Evolutionary conservation across 2,888 invertebrate genomes (phyloP), one percentile per base, ranked within the genome.

Genomic region (Amblyjoppa proteus): DNA sequence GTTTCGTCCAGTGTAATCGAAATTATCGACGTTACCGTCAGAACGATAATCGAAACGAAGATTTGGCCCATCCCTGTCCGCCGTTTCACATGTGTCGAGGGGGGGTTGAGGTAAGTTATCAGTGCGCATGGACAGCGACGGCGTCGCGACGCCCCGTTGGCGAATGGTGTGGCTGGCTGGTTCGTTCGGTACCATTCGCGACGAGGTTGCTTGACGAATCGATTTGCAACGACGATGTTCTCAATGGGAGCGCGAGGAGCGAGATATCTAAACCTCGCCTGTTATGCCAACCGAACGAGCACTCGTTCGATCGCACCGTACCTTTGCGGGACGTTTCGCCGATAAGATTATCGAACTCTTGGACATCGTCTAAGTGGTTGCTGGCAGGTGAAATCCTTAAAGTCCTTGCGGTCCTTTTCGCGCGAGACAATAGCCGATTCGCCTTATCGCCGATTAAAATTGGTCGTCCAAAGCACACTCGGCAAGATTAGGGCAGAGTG

Each of bases 191-290:
- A 64, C 64, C n/a, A 64, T n/a, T 64, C 76, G 76, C 76, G 76
- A 66, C 76, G 66, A 51, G 28, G 58, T 74, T 53, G 70, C 75
- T 75, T 69, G 78, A 82, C 79, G 66, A 85, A 85, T 85, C 85
- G 85, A 85, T 85, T 79, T 78, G 56, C 71, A 41, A 49, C 66
- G 78, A 79, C 76, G 61, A 74, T 64, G 69, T 84, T 76, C n/a
- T 74, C 34, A 49, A 75, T 64, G 34, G 45, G 45, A 75, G 9
- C 49, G 49, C 45, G 61, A 45, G 31, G 9, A 28, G 13, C 31
- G 31, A 75, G 61, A 75, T 49, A 11, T 31, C 25, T 58, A 16
- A 45, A 49, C 49, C 61, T 73, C 6, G 38, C 38, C 5, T 13
- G 38, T 61, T 61, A 74, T 61, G 51, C 66, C 64, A 64, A 51